These are phyloP conservation scores for Neuroscelio doddi DNA, from an alignment of 2,888 invertebrate genomes.

Conservation along the genomic window DNA sequence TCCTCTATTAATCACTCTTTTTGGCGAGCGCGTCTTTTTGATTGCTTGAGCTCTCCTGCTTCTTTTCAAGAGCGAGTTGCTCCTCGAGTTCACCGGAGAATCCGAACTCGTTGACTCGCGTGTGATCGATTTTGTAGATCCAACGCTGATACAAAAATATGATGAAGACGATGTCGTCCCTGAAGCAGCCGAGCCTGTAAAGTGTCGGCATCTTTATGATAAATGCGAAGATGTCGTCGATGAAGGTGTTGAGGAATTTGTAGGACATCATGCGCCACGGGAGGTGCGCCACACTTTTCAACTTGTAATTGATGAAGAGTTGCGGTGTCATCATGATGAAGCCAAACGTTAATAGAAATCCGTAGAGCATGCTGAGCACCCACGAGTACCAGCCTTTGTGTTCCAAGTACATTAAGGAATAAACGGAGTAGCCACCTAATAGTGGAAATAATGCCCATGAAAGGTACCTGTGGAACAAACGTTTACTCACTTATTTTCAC, in stretches of 20 bases:
- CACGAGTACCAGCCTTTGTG: constrained; percentile 99
- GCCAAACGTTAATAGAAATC: constrained; percentile 97
- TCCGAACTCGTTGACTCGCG: constrained; percentile 98
- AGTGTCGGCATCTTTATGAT: constrained; percentile 99
- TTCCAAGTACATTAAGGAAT: constrained; percentile 95
- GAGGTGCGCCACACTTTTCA: constrained; percentile 98
- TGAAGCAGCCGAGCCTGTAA: constrained; percentile 97
- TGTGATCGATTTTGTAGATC: constrained; percentile 98
- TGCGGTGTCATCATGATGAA: constrained; percentile 99
- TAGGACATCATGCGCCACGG: constrained; percentile 99
- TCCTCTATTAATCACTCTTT: constrained; percentile 58
- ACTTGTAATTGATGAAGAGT: constrained; percentile 98
- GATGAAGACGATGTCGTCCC: constrained; percentile 99
- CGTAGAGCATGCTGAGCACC: constrained; percentile 96
- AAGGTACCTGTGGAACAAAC: constrained; percentile 77
- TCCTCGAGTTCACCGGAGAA: constrained; percentile 93
- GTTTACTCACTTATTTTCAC: neutral
- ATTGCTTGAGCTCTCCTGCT: constrained; percentile 30
- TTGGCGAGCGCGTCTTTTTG: constrained; percentile 51
- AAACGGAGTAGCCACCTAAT: constrained; percentile 92
- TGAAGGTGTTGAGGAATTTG: constrained; percentile 99
- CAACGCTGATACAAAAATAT: constrained; percentile 99
- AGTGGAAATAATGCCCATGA: constrained; percentile 97
- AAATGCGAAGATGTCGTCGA: constrained; percentile 99
- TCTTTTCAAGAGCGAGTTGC: constrained; percentile 62